These are phyloP conservation scores for Colinus virginianus DNA, from an alignment of 2,113 vertebrate genomes.

Conservation along the genomic window DNA sequence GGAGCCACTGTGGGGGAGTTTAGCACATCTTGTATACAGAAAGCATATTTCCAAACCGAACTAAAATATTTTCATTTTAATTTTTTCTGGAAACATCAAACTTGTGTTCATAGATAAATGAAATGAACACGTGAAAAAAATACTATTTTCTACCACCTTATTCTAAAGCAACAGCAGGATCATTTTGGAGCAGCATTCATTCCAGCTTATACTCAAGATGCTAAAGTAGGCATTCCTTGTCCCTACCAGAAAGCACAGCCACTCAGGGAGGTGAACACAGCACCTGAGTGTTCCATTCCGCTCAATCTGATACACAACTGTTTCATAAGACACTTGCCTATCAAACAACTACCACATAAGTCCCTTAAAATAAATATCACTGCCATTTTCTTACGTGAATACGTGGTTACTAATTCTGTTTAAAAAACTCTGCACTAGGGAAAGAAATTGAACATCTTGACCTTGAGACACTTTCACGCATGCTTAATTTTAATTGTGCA, in stretches of 20 bases:
- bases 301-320: not conserved
- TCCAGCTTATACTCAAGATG: not conserved
- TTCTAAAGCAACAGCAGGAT: not conserved
- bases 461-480: not conserved
- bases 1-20: not conserved
- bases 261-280: not conserved
- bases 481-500: not conserved
- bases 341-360: not conserved
- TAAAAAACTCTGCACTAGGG: not conserved
- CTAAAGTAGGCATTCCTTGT: not conserved
- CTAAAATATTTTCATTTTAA: not conserved
- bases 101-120: not conserved
- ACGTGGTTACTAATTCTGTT: not conserved
- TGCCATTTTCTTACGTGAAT: not conserved
- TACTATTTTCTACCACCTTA: not conserved
- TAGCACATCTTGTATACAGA: not conserved
- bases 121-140: not conserved
- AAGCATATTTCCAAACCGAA: not conserved
- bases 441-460: not conserved
- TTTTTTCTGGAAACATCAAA: not conserved
- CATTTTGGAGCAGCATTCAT: not conserved
- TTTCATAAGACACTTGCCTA: not conserved
- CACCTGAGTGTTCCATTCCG: not conserved
- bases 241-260: not conserved
- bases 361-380: not conserved